Evolutionary conservation across 1,140 invertebrate species (phyloP), one percentile per base, ranked within the genome.

Genomic region (Polyergus mexicanus): DNA sequence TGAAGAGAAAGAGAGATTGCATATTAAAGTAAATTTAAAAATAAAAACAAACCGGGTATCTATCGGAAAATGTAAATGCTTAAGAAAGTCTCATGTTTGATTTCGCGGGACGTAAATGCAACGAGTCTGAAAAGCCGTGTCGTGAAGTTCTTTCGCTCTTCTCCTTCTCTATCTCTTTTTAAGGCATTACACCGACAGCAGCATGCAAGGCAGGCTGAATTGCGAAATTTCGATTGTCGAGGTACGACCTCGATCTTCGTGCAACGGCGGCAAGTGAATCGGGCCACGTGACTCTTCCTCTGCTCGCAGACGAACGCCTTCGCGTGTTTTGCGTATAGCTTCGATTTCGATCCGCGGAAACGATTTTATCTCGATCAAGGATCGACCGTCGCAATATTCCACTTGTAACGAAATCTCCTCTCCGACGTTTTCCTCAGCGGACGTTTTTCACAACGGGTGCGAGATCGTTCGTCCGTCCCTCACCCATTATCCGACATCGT

Each of bases 211-310:
- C 76, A 69, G 47, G 56, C 66, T 11, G 47, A 56, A 47, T 90
- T 89, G 83, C 86, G 77, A 89, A 88, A 89, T 89, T 84, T 83
- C 88, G 83, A 89, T 87, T 85, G 85, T 90, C 89, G 83, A 88
- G 88, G 77, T 60, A 74, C 86, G 89, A 90, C 89, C 89, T 90
- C 89, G 89, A 90, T 90, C 88, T 90, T 90, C 88, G 84, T 41
- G 71, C 62, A 38, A 66, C 58, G 47, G 51, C 72, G 32, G 75
- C 84, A 85, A 72, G 84, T 86, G 84, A 81, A 86, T 86, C 41
- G 62, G 16, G 63, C 62, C 72, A 87, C 72, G 72, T 60, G 81
- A 87, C 28, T 58, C 38, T 72, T 72, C 51, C 47, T 74, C 25
- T 25, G n/a, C 76, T 58, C 28, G 75, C 58, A 56, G 51, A 44